A percentile compares a stretch with the other conserved stretches of the same genome.
phyloP scores from a whole-genome alignment of 2,888 invertebrate species.

The Xestia ashworthii region DNA sequence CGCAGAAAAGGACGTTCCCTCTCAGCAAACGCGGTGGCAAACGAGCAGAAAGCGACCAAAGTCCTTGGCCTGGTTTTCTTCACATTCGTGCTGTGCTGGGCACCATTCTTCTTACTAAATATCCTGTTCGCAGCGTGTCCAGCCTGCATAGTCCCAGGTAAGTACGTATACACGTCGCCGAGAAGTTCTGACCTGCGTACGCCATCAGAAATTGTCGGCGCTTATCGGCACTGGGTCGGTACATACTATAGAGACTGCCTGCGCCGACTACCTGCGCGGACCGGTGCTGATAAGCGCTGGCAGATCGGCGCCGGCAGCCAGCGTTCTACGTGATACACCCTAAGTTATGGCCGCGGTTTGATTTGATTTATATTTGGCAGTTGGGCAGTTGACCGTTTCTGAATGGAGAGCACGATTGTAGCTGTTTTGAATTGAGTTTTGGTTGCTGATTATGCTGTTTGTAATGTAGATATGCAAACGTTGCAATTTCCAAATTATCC shows the following conservation, averaged over 20 bases:
- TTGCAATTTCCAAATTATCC: neutral
- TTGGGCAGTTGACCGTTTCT: neutral
- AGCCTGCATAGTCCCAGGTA: constrained; percentile 93
- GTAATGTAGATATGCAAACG: neutral
- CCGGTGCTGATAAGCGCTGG: too few relatives aligned
- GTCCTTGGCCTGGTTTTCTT: constrained; percentile 97
- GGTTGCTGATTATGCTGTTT: neutral
- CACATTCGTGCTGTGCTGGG: constrained; percentile 98
- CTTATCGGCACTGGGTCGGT: too few relatives aligned
- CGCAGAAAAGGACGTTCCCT: constrained; percentile 93
- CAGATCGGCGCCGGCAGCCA: too few relatives aligned
- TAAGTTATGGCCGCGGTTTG: constrained; percentile 6
- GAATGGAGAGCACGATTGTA: constrained; percentile 7
- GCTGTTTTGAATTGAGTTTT: constrained; percentile 8
- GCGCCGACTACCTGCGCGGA: too few relatives aligned
- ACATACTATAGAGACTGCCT: too few relatives aligned
- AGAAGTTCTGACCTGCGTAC: too few relatives aligned
- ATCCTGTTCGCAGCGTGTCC: constrained; percentile 96
- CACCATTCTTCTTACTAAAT: constrained; percentile 97
- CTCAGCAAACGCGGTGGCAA: constrained; percentile 95
- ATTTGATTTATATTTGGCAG: constrained; percentile 31
- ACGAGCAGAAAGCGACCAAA: constrained; percentile 98
- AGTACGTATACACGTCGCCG: constrained; percentile 32
- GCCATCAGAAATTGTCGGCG: too few relatives aligned
- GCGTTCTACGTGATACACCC: too few relatives aligned